Base-by-base conservation (phyloP, 92 coral and sea anemone genomes). In the Epizoanthus stellaris region DNA sequence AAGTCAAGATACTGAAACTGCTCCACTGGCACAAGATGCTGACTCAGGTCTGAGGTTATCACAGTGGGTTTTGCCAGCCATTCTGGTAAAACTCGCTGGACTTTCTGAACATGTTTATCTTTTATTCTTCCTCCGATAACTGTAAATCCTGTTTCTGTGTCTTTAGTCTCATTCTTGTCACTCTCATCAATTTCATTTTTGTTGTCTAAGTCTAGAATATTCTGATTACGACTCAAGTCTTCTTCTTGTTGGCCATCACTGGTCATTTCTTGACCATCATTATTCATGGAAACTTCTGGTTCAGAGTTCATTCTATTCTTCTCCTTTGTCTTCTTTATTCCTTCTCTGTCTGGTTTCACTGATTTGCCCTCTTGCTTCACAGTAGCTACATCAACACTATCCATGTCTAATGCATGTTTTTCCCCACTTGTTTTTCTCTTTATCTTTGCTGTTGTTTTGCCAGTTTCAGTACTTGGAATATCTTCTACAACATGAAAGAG, bases 41-140 rank as follows among this genome's bases (percentile, higher is more conserved):
- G 42, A 30, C 87, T 84, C 6, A 96, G 89, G 70, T 96, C 93
- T 73, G 95, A 69, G 36, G 90, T 86, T 53, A 96, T 86, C 21
- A 87, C 67, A 5, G 36, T 76, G 23, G 98, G 98, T 49, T 92
- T 94, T 80, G 96, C 93, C 12, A 96, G 95, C 98, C 98, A 96
- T 75, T 90, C 93, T 0, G 98, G 98, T 47, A 96, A 87, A 12
- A 92, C 59, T 79, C 98, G 85, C 20, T 89, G 88, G 38, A 93
- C 97, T 85, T 93, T 96, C 72, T 85, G 88, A 8, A 86, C 86
- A 20, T 85, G 10, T 56, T 76, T 79, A 43, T 85, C 87, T 54
- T 81, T 87, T 76, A 89, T 56, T 82, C 77, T 92, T 3, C 93
- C 91, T n/a, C 98, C 98, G 20, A 96, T 96, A 3, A 96, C 87